Percentiles rank a stretch among this genome's conserved stretches.
These are phyloP conservation scores for Xerus rutilus DNA, from an alignment of 2,797 vertebrate species.

Conservation along the genomic window DNA sequence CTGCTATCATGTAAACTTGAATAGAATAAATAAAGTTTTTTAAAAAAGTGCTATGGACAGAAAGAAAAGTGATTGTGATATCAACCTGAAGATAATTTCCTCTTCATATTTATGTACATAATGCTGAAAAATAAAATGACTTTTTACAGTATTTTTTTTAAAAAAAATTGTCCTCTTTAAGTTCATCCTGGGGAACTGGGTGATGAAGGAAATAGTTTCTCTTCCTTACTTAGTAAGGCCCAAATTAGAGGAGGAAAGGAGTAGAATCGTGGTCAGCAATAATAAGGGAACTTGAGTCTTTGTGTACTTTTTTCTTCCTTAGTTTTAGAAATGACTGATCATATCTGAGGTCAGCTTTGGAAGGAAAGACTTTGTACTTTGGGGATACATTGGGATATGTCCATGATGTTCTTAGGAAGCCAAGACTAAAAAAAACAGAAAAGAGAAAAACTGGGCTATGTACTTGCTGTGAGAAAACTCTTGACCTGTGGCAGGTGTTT, in stretches of 20 bases:
- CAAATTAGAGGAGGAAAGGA: neutral
- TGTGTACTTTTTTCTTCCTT: neutral
- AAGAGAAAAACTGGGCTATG: neutral
- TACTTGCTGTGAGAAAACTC: neutral
- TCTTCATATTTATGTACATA: conserved; percentile 92
- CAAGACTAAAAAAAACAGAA: neutral
- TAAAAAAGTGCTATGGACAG: conserved; percentile 91
- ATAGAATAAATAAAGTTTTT: too few species aligned
- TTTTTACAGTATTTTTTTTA: conserved; percentile 90
- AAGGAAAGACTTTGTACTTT: neutral
- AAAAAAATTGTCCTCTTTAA: neutral
- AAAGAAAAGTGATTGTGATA: conserved; percentile 91
- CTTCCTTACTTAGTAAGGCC: neutral
- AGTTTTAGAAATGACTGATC: neutral
- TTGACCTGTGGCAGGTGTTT: neutral
- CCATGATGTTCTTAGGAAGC: neutral
- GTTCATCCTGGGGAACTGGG: neutral
- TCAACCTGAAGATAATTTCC: conserved; percentile 91
- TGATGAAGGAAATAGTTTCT: neutral
- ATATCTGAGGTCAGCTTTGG: neutral
- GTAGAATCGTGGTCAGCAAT: neutral
- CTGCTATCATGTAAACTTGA: too few species aligned
- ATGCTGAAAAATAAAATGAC: conserved; percentile 90
- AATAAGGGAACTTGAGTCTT: neutral
- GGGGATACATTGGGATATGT: too few species aligned